Evolutionary conservation across 2,888 invertebrate species (phyloP), one percentile per base, ranked within the genome.

Genomic region (Chesias legatella): DNA sequence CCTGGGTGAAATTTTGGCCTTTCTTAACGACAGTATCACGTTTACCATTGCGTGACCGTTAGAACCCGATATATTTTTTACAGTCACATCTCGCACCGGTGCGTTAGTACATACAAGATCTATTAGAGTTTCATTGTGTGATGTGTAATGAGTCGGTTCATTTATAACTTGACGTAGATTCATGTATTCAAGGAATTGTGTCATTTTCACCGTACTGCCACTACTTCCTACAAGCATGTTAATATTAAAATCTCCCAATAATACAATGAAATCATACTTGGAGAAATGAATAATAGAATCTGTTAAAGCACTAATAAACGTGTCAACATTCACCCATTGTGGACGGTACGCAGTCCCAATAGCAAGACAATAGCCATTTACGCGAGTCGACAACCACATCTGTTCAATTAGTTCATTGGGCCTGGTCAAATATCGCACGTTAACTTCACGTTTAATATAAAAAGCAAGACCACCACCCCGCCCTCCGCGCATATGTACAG

Each of bases 371-470:
- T 24, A 10, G 0, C 48, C 39, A 24, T 39, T 33, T 1, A 37
- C 9, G 0, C 23, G 34, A 6, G 38, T 1, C 1, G 20, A 33
- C 1, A 53, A 2, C 51, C 57, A 57, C 54, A 54, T 54, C 28
- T 54, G 52, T 9, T 50, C 51, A 8, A 53, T 44, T n/a, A n/a
- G 6, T 1, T 23, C 6, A 24, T 11, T 27, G 7, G 27, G 27
- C 9, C 25, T 25, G 9, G 8, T 9, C 9, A 25, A 25, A 25
- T 25, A 25, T 3, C 17, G 17, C 1, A 17, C 20, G 6, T 31
- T 21, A 31, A n/a, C n/a, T n/a, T n/a, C n/a, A n/a, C n/a, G n/a
- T n/a, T n/a, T n/a, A n/a, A n/a, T 23, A 7, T 24, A 11, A 10
- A 24, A 24, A 10, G 11, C 24, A 11, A 24, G 7, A 11, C 26